Evolutionary conservation across 2,797 vertebrate species (phyloP).

Genomic region (Lacerta bilineata): DNA sequence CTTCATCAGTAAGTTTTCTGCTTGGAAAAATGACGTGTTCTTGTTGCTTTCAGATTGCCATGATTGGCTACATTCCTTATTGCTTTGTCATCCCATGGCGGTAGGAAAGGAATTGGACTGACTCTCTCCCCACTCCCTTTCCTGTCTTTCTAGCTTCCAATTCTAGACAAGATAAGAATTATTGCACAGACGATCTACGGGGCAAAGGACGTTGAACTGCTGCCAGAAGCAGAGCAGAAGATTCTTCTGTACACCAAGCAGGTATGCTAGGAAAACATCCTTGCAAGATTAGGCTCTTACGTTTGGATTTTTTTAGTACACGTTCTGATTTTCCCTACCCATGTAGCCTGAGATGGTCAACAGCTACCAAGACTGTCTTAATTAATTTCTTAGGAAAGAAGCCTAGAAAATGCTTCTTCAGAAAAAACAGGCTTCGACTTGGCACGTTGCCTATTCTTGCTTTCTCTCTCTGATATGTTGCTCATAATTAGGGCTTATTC

Average conservation of each 20-base stretch:
- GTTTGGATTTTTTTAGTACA: background rate
- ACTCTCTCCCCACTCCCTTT: background rate
- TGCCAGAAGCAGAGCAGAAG: slow-evolving; percentile 93
- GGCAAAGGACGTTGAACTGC: slow-evolving; percentile 92
- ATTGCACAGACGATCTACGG: slow-evolving; percentile 97
- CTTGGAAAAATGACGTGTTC: background rate
- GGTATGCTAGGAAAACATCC: slow-evolving; percentile 76
- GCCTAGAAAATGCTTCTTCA: background rate
- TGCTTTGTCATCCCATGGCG: background rate
- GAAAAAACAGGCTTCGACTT: background rate
- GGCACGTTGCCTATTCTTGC: background rate
- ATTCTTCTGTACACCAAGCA: slow-evolving; percentile 94
- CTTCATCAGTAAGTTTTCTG: background rate
- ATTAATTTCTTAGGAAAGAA: background rate
- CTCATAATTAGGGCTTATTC: slow-evolving; percentile 5
- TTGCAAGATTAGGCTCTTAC: background rate
- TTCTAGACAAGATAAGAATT: slow-evolving; percentile 93
- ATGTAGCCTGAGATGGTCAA: background rate
- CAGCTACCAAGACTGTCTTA: background rate
- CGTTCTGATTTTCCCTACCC: background rate
- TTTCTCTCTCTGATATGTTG: background rate
- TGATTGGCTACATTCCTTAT: background rate
- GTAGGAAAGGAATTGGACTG: background rate
- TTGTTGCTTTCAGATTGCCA: background rate
- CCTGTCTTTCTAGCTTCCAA: slow-evolving; percentile 83